Base-by-base conservation (phyloP, 2,113 vertebrate species). In the Embiotoca jacksoni region DNA sequence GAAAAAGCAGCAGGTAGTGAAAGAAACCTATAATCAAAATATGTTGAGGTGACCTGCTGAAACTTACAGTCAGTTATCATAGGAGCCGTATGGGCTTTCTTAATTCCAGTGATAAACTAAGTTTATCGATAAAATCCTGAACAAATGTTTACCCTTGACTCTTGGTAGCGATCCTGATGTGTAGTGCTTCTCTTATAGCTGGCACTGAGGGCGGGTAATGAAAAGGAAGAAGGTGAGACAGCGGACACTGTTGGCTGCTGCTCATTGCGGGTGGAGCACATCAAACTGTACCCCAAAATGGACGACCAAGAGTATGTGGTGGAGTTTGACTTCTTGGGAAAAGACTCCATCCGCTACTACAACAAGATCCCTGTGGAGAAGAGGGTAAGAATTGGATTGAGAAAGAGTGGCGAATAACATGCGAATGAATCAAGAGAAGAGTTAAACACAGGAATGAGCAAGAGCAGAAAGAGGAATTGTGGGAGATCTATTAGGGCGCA, bases 301-400 rank as follows among this genome's bases (percentile, higher is more conserved):
- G 97, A 99, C 1, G 96, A 97, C 32, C 97, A 98, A 92, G 97
- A 99, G 91, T 98, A 95, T 0, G 96, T 99, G 90, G 98, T 99
- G 69, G 98, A 99, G 92, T 98, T 99, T 7, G 97, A 99, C 89
- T 99, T 99, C 94, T 94, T 96, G 23, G 98, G 97, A 61, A 99
- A 99, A 85, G 98, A 99, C 81, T 99, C 98, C 80, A 99, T 99
- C 89, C 96, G 97, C 92, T 98, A 99, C 92, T 99, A 99, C 94
- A 99, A 99, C 94, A 99, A 97, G 84, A 97, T 99, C 72, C 97
- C 97, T 1, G 97, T 99, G 85, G 97, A 99, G 86, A 99, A 99
- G 88, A 95, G 97, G 95, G 98, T 98, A 85, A 96, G 97, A 55
- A 59, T 23, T 23, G n/a, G 31, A 52, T 36, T n/a, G 44, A 33